phyloP scores from a whole-genome alignment of 2,888 invertebrate species.

The Vannuccia rotundouncinata region DNA sequence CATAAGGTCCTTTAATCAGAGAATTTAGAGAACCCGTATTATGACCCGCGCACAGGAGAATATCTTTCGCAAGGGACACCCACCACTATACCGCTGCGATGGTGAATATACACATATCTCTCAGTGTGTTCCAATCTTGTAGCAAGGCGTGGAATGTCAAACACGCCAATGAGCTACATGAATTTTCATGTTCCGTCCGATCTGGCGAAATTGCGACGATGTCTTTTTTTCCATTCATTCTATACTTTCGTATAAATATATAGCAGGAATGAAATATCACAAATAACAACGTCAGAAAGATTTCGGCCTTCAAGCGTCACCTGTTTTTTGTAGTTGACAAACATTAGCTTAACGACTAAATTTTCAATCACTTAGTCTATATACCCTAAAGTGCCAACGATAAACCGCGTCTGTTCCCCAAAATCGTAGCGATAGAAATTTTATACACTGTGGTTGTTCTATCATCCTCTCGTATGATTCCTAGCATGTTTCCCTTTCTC shows the following conservation, averaged over 20 bases:
- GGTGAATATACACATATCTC: neutral
- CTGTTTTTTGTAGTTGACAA: constrained; percentile 15
- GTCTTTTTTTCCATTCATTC: neutral
- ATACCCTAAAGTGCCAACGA: neutral
- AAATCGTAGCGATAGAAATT: too few relatives aligned
- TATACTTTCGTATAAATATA: neutral
- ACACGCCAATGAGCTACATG: constrained; percentile 4
- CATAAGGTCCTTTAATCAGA: too few relatives aligned
- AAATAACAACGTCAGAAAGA: too few relatives aligned
- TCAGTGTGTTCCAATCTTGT: neutral
- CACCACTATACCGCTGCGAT: neutral
- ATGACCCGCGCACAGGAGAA: too few relatives aligned
- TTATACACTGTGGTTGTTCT: too few relatives aligned
- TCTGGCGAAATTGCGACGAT: constrained; percentile 12
- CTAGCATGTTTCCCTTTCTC: too few relatives aligned
- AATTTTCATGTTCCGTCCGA: constrained; percentile 6
- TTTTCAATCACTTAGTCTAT: constrained; percentile 10
- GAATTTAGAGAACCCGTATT: too few relatives aligned
- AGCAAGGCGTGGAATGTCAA: constrained; percentile 20
- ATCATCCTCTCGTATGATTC: too few relatives aligned
- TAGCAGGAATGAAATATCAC: too few relatives aligned
- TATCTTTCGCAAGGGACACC: neutral
- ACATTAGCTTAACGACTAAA: constrained; percentile 23
- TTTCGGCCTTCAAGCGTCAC: neutral
- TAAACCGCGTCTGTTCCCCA: constrained; percentile 3